A percentile compares a stretch with the other conserved stretches of the same genome.
phyloP scores from a whole-genome alignment of 2,113 vertebrate genomes.

The Microcebus jonahi region DNA sequence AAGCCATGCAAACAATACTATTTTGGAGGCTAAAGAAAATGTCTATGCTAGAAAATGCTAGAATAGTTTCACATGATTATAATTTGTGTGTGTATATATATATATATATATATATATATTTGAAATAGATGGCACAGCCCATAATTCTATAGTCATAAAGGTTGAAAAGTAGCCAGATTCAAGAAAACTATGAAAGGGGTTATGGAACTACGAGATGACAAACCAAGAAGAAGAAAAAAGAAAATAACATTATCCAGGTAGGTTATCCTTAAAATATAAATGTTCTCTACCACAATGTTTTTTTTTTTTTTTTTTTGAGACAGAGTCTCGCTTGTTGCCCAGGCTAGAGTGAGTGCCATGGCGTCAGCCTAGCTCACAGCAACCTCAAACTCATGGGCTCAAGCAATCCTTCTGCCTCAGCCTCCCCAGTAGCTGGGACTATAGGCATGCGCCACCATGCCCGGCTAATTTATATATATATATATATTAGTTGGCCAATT shows the following conservation, averaged over 20 bases:
- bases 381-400: too few relatives aligned
- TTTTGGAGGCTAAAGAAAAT: background rate
- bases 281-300: background rate
- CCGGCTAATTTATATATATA: too few relatives aligned
- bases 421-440: too few relatives aligned
- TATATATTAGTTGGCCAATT: too few relatives aligned
- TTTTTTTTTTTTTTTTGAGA: too few relatives aligned
- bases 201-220: background rate
- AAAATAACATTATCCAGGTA: background rate
- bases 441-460: too few relatives aligned
- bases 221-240: background rate
- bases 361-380: too few relatives aligned
- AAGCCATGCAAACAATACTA: background rate
- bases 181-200: background rate
- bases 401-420: too few relatives aligned
- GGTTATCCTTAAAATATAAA: background rate
- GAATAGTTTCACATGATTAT: background rate
- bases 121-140: background rate
- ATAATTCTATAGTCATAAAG: background rate
- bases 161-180: background rate
- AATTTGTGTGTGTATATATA: background rate
- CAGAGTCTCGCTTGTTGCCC: too few relatives aligned
- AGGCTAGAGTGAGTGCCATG: too few relatives aligned
- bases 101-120: background rate
- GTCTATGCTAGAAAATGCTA: background rate